phyloP scores from a whole-genome alignment of 1,140 invertebrate species.

The Bombus polaris region DNA sequence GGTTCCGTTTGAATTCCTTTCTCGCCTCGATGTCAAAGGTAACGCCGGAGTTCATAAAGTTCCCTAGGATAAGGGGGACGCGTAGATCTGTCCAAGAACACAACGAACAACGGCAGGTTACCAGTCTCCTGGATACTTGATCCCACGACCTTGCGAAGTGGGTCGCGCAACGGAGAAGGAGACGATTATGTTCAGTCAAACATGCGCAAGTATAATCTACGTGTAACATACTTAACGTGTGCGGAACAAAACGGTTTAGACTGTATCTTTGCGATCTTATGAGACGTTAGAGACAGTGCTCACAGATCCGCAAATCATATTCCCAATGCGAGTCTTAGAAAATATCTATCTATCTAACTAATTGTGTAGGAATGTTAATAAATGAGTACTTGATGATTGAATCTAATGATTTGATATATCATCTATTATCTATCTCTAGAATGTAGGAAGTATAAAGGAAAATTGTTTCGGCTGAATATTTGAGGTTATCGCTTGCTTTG shows the following conservation, averaged over 20 bases:
- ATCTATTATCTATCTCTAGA: too few species aligned
- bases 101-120: constrained; percentile 58
- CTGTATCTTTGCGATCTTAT: constrained; percentile 32
- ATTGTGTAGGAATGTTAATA: not conserved
- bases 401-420: not conserved
- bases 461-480: too few species aligned
- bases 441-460: too few species aligned
- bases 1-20: constrained; percentile 3
- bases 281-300: not conserved
- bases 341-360: not conserved
- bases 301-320: not conserved
- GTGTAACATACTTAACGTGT: constrained; percentile 73
- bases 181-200: constrained; percentile 68
- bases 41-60: not conserved
- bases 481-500: too few species aligned
- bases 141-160: constrained; percentile 73
- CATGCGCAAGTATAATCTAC: constrained; percentile 69
- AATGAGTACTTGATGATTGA: not conserved
- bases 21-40: not conserved
- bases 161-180: constrained; percentile 71
- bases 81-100: constrained; percentile 16
- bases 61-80: not conserved
- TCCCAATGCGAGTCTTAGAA: not conserved
- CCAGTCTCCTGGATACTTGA: constrained; percentile 56
- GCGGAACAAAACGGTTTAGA: constrained; percentile 67